Conservation (phyloP, 2,888 invertebrate species). For the Eristalinus sepulchralis region DNA sequence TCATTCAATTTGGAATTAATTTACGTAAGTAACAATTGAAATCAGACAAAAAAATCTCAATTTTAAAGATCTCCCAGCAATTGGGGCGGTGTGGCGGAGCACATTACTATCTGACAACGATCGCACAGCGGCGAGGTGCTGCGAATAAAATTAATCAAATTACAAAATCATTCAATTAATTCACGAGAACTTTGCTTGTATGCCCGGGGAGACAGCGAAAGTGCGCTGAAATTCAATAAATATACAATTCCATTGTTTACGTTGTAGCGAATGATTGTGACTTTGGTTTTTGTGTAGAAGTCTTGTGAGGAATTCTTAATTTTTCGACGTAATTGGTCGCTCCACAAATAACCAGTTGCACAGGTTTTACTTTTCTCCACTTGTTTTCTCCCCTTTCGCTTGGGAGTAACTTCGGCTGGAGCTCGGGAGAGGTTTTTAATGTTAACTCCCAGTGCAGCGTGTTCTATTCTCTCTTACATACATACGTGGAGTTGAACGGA, state of each 20-base stretch:
- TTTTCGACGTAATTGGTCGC: constrained; percentile 25
- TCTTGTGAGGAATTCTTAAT: constrained; percentile 11
- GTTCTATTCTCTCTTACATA: neutral
- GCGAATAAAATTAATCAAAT: constrained; percentile 44
- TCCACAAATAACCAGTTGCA: constrained; percentile 64
- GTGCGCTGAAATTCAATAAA: constrained; percentile 36
- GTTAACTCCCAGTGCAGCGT: neutral
- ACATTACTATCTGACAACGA: neutral
- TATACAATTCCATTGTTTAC: constrained; percentile 46
- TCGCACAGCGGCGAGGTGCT: neutral
- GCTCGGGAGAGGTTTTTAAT: neutral
- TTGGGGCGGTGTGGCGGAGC: neutral
- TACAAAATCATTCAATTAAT: constrained; percentile 47
- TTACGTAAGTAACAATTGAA: constrained; percentile 65
- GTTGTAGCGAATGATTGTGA: neutral
- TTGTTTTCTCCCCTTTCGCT: constrained; percentile 16
- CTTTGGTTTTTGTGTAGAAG: neutral
- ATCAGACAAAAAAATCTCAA: constrained; percentile 17
- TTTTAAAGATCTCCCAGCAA: neutral
- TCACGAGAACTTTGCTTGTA: neutral
- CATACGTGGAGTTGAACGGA: constrained; percentile 9
- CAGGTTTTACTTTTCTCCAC: constrained; percentile 51
- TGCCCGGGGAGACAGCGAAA: neutral
- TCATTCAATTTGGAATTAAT: constrained; percentile 35
- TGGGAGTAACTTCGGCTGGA: neutral